Conservation (phyloP, 1,140 invertebrate genomes). For the Platorchestia sp. region DNA sequence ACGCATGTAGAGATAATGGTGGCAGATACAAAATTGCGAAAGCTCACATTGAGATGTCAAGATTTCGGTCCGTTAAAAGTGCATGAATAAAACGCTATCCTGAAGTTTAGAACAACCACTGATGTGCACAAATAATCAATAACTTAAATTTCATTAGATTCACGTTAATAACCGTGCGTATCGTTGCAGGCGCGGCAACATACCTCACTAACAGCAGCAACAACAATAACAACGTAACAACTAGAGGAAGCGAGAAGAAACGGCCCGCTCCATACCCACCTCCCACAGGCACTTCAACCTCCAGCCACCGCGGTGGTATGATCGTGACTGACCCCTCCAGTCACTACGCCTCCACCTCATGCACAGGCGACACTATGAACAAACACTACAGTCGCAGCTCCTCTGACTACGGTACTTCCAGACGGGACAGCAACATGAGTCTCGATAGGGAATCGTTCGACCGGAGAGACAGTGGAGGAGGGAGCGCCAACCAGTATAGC, state of each 20-base stretch:
- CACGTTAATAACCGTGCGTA: neutral
- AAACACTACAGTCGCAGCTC: conserved; percentile 27
- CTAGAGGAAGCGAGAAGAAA: neutral
- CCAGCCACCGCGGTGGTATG: conserved; percentile 8
- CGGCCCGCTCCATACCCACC: conserved; percentile 34
- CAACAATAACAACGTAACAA: conserved; percentile 12
- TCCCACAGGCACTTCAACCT: neutral
- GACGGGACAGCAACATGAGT: conserved; percentile 44
- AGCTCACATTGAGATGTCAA: neutral
- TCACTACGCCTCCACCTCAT: conserved; percentile 2
- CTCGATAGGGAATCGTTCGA: conserved; percentile 14
- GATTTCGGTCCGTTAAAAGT: neutral
- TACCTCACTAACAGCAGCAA: conserved; percentile 15
- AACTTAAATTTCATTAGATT: neutral
- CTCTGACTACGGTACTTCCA: neutral
- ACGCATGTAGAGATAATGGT: no score
- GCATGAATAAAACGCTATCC: neutral
- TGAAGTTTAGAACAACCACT: neutral
- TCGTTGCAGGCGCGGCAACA: neutral
- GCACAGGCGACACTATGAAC: neutral
- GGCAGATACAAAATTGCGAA: no score
- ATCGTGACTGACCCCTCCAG: neutral
- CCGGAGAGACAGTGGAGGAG: conserved; percentile 13
- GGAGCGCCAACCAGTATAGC: neutral
- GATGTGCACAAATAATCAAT: neutral